Conservation (phyloP, 2,797 vertebrate genomes). For the Phalanger gymnotis region DNA sequence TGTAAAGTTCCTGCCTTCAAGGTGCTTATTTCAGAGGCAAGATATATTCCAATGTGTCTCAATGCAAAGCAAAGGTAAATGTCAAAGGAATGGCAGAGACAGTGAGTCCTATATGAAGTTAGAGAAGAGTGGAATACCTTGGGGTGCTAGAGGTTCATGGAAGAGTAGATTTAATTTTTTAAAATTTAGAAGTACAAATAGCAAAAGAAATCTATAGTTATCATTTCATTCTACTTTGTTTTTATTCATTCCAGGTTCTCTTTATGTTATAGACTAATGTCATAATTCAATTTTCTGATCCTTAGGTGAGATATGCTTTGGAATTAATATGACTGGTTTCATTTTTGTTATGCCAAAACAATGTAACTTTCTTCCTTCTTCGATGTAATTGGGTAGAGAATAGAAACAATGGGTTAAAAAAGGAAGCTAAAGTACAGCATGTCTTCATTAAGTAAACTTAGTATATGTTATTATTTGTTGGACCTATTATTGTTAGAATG, state of each 20-base stretch:
- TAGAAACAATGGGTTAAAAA: slow-evolving; percentile 24
- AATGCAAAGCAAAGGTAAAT: neutral
- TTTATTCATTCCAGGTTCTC: neutral
- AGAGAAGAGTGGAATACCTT: neutral
- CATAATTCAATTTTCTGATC: neutral
- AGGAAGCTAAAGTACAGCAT: neutral
- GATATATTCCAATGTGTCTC: neutral
- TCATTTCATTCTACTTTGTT: slow-evolving; percentile 35
- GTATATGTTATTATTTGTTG: slow-evolving; percentile 23
- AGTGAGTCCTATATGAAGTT: neutral
- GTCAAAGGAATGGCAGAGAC: neutral
- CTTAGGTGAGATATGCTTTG: slow-evolving; percentile 40
- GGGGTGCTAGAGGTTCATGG: neutral
- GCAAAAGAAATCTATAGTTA: slow-evolving; percentile 22
- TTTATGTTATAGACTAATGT: neutral
- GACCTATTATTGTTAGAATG: neutral
- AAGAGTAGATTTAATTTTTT: neutral
- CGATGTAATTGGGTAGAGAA: neutral
- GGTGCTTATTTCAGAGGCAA: neutral
- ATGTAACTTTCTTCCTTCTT: neutral
- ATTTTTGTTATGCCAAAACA: slow-evolving; percentile 21
- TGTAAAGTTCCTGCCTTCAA: neutral
- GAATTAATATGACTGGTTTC: neutral
- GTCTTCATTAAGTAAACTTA: neutral
- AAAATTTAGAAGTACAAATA: slow-evolving; percentile 4